phyloP scores from a whole-genome alignment of 1,140 invertebrate species.

The Monomorium pharaonis region DNA sequence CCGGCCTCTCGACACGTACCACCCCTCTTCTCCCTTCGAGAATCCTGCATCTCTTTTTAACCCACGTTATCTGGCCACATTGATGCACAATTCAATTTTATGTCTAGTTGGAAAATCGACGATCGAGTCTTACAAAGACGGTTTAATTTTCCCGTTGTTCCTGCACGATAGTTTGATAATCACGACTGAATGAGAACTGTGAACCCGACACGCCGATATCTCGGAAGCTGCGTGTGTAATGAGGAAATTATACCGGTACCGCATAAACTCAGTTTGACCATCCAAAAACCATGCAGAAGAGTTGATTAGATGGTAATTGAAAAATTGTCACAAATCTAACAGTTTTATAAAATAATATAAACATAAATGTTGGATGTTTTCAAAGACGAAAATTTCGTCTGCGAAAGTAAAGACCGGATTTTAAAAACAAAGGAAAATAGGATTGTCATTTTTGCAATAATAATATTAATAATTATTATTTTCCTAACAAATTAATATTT shows the following conservation, averaged over 20 bases:
- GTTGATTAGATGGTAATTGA: background rate
- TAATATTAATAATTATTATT: background rate
- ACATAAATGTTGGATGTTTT: background rate
- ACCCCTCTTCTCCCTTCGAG: background rate
- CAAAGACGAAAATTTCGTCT: background rate
- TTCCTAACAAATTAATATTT: conserved; percentile 1
- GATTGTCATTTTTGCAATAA: background rate
- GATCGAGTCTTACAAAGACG: conserved; percentile 21
- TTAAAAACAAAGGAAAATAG: background rate
- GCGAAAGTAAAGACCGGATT: background rate
- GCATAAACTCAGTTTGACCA: background rate
- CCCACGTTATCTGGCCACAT: background rate
- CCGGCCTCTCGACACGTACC: conserved; percentile 18
- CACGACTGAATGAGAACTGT: background rate
- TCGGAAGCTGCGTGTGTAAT: background rate
- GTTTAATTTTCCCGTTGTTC: conserved; percentile 26
- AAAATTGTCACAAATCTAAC: background rate
- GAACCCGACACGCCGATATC: background rate
- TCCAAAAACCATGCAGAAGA: background rate
- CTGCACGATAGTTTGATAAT: background rate
- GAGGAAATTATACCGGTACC: conserved; percentile 2
- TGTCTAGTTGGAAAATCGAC: conserved; percentile 8
- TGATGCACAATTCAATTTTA: conserved; percentile 35
- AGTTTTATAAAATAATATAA: background rate
- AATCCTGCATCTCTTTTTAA: background rate